These are phyloP conservation scores for Actenoides lindsayi DNA, from an alignment of 2,113 vertebrate species.

Conservation along the genomic window DNA sequence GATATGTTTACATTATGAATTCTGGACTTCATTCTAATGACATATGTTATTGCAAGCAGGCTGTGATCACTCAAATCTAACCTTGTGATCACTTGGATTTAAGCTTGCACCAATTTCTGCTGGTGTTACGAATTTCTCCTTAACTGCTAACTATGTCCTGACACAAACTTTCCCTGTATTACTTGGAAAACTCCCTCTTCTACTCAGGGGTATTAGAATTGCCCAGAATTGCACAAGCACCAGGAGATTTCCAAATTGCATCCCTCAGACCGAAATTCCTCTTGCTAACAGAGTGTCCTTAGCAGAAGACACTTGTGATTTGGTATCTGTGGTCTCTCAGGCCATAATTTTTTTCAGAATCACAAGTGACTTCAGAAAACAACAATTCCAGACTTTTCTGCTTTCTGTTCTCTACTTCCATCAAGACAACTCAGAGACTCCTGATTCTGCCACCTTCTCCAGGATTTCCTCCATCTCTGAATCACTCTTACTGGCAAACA, in stretches of 20 bases:
- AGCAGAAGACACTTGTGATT: neutral
- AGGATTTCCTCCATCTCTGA: neutral
- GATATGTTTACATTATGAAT: neutral
- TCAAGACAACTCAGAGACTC: neutral
- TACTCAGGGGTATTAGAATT: neutral
- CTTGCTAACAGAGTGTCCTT: accelerated
- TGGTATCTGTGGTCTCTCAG: neutral
- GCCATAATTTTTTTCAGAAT: neutral
- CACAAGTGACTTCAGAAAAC: neutral
- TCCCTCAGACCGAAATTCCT: accelerated
- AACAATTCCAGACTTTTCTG: neutral
- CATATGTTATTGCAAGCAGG: neutral
- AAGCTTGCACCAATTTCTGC: neutral
- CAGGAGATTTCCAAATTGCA: neutral
- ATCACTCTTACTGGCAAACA: neutral
- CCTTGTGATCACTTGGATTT: neutral
- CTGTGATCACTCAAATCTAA: neutral
- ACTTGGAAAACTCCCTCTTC: too few species aligned
- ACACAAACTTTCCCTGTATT: neutral
- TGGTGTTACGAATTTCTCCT: neutral
- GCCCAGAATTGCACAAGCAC: neutral
- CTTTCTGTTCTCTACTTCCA: neutral
- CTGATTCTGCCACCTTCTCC: accelerated
- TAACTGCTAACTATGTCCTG: neutral
- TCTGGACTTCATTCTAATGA: neutral